phyloP scores from a whole-genome alignment of 2,113 vertebrate genomes.

The Xenopus laevis region DNA sequence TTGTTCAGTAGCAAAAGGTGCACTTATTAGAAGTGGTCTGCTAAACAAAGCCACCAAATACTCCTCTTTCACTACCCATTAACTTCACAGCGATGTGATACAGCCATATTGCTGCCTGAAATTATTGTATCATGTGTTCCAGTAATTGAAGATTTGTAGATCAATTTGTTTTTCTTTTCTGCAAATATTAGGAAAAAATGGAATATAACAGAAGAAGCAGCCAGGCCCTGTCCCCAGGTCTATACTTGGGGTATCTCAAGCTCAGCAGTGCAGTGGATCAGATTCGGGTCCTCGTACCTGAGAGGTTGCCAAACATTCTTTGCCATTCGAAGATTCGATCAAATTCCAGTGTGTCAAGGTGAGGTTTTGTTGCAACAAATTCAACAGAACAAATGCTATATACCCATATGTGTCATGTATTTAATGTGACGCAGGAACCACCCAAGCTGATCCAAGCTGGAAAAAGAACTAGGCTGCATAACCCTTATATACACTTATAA shows the following conservation, averaged over 20 bases:
- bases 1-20: too few relatives aligned
- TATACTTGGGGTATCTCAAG: slow-evolving; percentile 88
- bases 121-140: neutral
- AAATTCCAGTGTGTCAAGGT: slow-evolving; percentile 86
- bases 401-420: too few relatives aligned
- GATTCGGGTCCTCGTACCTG: slow-evolving; percentile 81
- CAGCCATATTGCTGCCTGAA: too few relatives aligned
- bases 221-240: slow-evolving; percentile 72
- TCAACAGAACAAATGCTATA: too few relatives aligned
- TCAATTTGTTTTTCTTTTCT: neutral
- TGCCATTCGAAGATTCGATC: slow-evolving; percentile 83
- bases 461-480: too few relatives aligned
- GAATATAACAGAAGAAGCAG: slow-evolving; percentile 78
- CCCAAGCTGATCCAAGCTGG: too few relatives aligned
- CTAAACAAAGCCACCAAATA: too few relatives aligned
- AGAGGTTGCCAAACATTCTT: slow-evolving; percentile 81
- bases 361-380: slow-evolving; percentile 17
- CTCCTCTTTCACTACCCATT: neutral
- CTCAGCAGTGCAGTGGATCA: slow-evolving; percentile 87
- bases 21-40: too few relatives aligned
- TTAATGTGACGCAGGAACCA: too few relatives aligned
- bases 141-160: neutral
- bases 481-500: too few relatives aligned
- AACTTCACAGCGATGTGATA: neutral
- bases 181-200: slow-evolving; percentile 75